Conservation (phyloP, 2,888 invertebrate species). For the Nycteola revayana region DNA sequence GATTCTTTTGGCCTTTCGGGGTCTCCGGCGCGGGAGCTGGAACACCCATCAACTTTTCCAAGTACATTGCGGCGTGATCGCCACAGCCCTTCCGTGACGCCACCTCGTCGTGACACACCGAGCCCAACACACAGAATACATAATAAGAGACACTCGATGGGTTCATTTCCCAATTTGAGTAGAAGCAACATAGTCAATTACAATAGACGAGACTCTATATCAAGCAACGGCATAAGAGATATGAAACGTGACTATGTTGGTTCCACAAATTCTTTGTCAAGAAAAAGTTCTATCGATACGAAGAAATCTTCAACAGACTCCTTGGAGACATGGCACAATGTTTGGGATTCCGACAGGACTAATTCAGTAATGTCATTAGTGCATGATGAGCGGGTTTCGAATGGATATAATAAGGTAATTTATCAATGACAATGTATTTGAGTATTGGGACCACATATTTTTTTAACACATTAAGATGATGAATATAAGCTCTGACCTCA, state of each 20-base stretch:
- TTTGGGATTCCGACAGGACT: constrained; percentile 86
- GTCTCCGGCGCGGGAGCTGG: constrained; percentile 81
- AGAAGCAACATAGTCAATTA: constrained; percentile 66
- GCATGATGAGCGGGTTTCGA: constrained; percentile 79
- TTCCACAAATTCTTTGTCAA: constrained; percentile 64
- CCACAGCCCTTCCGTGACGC: constrained; percentile 71
- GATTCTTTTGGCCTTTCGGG: constrained; percentile 83
- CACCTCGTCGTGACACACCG: constrained; percentile 74
- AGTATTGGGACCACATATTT: constrained; percentile 17
- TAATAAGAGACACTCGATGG: constrained; percentile 71
- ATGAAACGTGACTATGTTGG: constrained; percentile 81
- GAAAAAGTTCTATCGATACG: constrained; percentile 77
- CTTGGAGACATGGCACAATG: constrained; percentile 85
- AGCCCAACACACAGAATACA: constrained; percentile 65
- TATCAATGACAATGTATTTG: constrained; percentile 33
- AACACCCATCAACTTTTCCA: constrained; percentile 88
- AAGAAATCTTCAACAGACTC: constrained; percentile 86
- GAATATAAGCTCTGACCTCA: constrained; percentile 9
- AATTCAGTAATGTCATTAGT: constrained; percentile 82
- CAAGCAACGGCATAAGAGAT: constrained; percentile 63
- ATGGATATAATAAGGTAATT: constrained; percentile 67
- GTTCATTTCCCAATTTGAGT: constrained; percentile 66
- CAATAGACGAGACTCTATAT: constrained; percentile 67
- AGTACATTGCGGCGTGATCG: constrained; percentile 84
- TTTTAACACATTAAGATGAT: constrained; percentile 6